Evolutionary conservation across 2,888 invertebrate species (phyloP).

Genomic region (Eupithecia abbreviata): DNA sequence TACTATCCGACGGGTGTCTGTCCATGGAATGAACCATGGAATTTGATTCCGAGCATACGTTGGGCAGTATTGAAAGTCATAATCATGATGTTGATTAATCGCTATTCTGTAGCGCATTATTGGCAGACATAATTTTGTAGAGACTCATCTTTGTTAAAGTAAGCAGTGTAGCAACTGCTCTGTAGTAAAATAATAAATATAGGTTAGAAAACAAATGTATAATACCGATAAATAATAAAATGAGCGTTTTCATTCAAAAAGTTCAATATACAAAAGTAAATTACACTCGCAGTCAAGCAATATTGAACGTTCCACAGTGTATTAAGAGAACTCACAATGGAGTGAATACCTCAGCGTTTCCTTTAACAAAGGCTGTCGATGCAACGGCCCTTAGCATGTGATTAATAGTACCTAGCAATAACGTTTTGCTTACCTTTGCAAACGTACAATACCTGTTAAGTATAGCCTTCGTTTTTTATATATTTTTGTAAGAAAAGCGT

Average conservation of each 20-base stretch:
- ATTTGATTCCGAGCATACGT: not conserved
- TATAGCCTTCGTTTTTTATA: not conserved
- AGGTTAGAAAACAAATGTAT: not conserved
- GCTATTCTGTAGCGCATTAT: not conserved
- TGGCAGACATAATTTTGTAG: not conserved
- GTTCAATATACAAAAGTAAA: conserved; percentile 9
- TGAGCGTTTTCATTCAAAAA: not conserved
- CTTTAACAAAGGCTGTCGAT: conserved; percentile 40
- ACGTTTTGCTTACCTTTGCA: conserved; percentile 35
- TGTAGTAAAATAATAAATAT: not conserved
- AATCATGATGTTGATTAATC: not conserved
- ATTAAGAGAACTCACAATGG: conserved; percentile 32
- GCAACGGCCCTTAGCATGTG: conserved; percentile 34
- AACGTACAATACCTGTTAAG: conserved; percentile 5
- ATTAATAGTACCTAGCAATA: conserved; percentile 43
- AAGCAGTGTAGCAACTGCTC: not conserved
- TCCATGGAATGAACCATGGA: not conserved
- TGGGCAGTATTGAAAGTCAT: not conserved
- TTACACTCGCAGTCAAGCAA: conserved; percentile 2
- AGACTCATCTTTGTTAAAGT: not conserved
- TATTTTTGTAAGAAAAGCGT: not conserved
- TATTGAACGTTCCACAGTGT: not conserved
- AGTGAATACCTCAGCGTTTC: conserved; percentile 39
- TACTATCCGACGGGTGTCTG: conserved; percentile 8
- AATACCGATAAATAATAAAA: not conserved